Evolutionary conservation across 2,797 vertebrate species (phyloP).

Genomic region (Ctenochaetus hawaiiensis): DNA sequence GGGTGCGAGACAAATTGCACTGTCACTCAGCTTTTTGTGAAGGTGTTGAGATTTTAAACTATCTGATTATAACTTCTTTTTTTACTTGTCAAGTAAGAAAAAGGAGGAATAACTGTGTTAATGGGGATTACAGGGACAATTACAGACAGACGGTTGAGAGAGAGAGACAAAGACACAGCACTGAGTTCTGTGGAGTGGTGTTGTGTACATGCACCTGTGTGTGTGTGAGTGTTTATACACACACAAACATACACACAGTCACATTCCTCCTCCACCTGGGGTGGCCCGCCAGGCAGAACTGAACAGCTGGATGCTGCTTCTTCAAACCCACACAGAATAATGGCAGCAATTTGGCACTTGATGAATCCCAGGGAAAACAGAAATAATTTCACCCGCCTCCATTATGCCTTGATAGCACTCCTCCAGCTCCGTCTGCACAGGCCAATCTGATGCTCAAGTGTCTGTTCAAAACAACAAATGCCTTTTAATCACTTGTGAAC

Average conservation of each 20-base stretch:
- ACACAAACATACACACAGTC: not conserved
- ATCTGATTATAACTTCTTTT: conserved; percentile 47
- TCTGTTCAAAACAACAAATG: conserved; percentile 57
- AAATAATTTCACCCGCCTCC: conserved; percentile 59
- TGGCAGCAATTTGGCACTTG: conserved; percentile 74
- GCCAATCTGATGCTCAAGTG: conserved; percentile 48
- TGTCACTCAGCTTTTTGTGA: conserved; percentile 63
- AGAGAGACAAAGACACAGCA: conserved; percentile 44
- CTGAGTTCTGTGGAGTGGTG: conserved; percentile 34
- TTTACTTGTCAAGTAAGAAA: conserved; percentile 52
- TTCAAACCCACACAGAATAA: conserved; percentile 62
- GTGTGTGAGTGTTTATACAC: not conserved
- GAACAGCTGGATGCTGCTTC: conserved; percentile 75
- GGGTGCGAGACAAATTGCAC: conserved; percentile 48
- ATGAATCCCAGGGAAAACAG: conserved; percentile 69
- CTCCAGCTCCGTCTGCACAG: conserved; percentile 36
- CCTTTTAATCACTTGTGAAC: conserved; percentile 48
- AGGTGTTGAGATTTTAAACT: conserved; percentile 21
- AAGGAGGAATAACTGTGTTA: conserved; percentile 41
- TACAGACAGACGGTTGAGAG: conserved; percentile 27
- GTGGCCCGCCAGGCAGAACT: conserved; percentile 45
- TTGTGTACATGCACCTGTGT: conserved; percentile 39
- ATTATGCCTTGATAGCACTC: conserved; percentile 41
- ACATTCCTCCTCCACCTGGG: conserved; percentile 44
- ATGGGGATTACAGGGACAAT: conserved; percentile 31